A percentile compares a stretch with the other conserved stretches of the same genome.
Conservation (phyloP, 2,113 vertebrate species). For the Limanda limanda region DNA sequence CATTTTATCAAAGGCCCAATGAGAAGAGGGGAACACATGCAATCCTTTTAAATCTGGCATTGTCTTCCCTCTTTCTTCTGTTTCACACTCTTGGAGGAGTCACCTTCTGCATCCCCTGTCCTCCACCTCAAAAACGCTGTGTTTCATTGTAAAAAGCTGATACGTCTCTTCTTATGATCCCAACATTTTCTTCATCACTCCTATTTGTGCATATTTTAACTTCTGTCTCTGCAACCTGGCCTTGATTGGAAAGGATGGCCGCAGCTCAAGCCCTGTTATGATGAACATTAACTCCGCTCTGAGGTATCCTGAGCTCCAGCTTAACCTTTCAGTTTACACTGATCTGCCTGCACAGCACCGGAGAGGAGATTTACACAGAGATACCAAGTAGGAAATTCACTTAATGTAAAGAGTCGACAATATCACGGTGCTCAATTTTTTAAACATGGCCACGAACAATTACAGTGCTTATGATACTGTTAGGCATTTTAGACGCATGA, state of each 20-base stretch:
- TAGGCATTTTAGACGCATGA: not conserved
- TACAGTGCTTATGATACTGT: no score
- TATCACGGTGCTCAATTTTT: not conserved
- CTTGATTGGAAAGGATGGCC: no score
- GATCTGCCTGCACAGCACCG: not conserved
- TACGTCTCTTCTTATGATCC: not conserved
- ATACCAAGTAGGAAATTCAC: not conserved
- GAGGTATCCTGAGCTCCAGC: not conserved
- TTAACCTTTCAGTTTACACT: not conserved
- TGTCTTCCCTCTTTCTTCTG: conserved; percentile 1
- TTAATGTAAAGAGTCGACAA: not conserved
- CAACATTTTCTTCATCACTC: not conserved
- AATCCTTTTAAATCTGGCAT: conserved; percentile 26
- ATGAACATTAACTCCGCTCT: not conserved
- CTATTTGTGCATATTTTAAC: not conserved
- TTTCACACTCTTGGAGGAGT: not conserved
- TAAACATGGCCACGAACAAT: not conserved
- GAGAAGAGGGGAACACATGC: conserved; percentile 27
- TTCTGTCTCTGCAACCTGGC: not conserved
- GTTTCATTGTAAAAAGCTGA: not conserved
- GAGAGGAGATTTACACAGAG: not conserved
- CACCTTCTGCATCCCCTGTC: not conserved
- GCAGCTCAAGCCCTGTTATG: conserved; percentile 2
- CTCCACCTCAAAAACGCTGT: not conserved
- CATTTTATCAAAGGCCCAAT: conserved; percentile 54